Conservation (phyloP, 2,888 invertebrate species). For the Acleris holmiana region DNA sequence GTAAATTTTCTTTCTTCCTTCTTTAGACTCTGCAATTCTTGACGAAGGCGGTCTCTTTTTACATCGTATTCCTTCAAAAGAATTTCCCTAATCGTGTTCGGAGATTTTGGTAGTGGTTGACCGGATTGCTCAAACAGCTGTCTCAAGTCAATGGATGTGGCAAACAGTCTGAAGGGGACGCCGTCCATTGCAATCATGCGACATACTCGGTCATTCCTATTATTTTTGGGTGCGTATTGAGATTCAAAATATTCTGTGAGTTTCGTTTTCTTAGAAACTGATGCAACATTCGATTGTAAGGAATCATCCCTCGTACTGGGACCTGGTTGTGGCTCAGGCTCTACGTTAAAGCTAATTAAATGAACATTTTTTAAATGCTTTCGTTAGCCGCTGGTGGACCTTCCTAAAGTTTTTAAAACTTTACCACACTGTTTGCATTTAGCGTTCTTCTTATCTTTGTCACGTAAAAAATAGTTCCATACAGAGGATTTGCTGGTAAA, state of each 20-base stretch:
- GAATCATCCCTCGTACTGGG: neutral
- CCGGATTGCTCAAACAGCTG: no score
- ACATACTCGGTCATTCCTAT: neutral
- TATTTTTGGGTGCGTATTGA: neutral
- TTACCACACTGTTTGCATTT: neutral
- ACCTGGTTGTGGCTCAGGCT: neutral
- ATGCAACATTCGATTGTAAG: neutral
- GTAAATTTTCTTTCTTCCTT: no score
- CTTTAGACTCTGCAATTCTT: no score
- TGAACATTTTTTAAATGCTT: neutral
- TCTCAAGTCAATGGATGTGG: neutral
- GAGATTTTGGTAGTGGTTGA: no score
- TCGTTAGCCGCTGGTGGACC: neutral
- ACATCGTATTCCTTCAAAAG: no score
- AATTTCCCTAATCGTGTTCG: no score
- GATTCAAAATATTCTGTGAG: neutral
- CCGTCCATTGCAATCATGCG: no score
- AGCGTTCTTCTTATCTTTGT: neutral
- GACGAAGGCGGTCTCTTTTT: no score
- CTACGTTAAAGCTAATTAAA: neutral
- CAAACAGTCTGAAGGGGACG: neutral
- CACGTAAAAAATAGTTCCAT: no score
- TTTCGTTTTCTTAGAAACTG: neutral
- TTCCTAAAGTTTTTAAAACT: neutral
- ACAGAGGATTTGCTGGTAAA: no score